Evolutionary conservation across 1,140 invertebrate genomes (phyloP).

Genomic region (Procambarus clarkii): DNA sequence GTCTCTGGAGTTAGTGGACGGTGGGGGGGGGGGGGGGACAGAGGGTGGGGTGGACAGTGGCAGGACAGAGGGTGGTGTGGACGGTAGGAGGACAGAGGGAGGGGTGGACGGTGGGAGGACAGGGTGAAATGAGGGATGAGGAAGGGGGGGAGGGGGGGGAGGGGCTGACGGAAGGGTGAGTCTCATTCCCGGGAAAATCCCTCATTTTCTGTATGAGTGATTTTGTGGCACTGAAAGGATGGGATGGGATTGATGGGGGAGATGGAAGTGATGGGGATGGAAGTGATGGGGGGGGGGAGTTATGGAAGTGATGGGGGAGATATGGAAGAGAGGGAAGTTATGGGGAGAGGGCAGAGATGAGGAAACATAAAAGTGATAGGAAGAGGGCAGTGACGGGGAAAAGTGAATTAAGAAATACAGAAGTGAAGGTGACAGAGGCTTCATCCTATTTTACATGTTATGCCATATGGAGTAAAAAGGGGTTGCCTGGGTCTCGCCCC

Average conservation of each 20-base stretch:
- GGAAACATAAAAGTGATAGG: neutral
- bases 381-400: too few relatives aligned
- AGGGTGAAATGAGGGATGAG: neutral
- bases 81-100: too few relatives aligned
- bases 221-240: neutral
- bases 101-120: too few relatives aligned
- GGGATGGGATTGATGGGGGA: neutral
- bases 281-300: neutral
- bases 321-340: neutral
- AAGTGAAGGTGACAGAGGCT: too few relatives aligned
- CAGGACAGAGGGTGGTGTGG: too few relatives aligned
- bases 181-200: constrained; percentile 2
- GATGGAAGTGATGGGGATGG: neutral
- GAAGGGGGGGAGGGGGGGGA: neutral
- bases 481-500: too few relatives aligned
- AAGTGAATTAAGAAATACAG: too few relatives aligned
- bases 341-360: neutral
- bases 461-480: too few relatives aligned
- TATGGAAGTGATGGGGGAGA: neutral
- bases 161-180: neutral
- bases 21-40: neutral
- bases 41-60: neutral
- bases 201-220: constrained; percentile 17
- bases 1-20: too few relatives aligned
- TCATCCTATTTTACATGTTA: too few relatives aligned